Conservation (phyloP, 1,140 invertebrate genomes). For the Gryllus bimaculatus region DNA sequence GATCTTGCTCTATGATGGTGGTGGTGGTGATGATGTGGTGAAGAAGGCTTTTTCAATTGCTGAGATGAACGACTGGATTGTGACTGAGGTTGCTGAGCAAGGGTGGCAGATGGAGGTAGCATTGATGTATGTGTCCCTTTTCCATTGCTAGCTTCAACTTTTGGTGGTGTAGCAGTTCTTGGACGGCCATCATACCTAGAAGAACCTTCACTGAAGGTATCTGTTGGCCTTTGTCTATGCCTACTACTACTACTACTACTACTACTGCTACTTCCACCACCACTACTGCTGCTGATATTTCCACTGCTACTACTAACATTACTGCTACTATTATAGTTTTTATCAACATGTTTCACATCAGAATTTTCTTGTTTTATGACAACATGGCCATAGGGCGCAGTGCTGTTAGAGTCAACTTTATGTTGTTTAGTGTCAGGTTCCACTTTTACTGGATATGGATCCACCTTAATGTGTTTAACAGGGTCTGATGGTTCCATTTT, state of each 20-base stretch:
- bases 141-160: not conserved
- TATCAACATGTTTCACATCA: not conserved
- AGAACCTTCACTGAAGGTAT: not conserved
- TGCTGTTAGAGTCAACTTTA: not conserved
- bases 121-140: not conserved
- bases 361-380: conserved; percentile 13
- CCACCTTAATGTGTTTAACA: not conserved
- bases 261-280: not conserved
- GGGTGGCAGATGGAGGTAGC: not conserved
- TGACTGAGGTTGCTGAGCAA: not conserved
- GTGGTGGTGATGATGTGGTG: not conserved
- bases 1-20: not conserved
- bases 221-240: not conserved
- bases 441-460: not conserved
- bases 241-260: not conserved
- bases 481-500: not conserved
- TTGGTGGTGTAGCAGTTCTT: not conserved
- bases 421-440: not conserved
- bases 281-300: not conserved
- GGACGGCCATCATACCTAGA: not conserved
- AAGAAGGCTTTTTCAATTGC: not conserved
- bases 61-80: not conserved
- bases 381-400: not conserved
- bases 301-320: not conserved
- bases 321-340: not conserved